Percentiles rank a stretch among this genome's conserved stretches.
Evolutionary conservation across 2,113 vertebrate genomes (phyloP).

Genomic region (Limnothrissa miodon): DNA sequence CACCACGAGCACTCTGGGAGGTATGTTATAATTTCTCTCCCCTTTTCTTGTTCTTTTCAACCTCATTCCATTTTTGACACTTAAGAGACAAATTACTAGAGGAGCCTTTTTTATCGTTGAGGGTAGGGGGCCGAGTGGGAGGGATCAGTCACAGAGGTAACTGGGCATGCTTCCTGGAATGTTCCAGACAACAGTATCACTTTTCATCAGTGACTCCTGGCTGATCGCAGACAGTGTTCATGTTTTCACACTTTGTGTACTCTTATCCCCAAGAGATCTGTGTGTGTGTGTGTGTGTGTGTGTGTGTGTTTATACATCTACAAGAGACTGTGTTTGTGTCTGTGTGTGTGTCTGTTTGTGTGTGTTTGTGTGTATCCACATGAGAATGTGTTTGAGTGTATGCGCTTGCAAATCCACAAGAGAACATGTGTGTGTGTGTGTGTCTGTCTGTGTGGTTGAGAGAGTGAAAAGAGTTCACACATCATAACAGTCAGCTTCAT

Average conservation of each 20-base stretch:
- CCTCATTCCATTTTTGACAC: constrained; percentile 34
- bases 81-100: constrained; percentile 17
- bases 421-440: background rate
- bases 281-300: constrained; percentile 1
- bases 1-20: background rate
- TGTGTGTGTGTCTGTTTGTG: background rate
- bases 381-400: background rate
- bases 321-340: background rate
- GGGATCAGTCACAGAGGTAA: constrained; percentile 48
- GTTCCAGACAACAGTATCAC: constrained; percentile 50
- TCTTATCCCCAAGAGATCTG: background rate
- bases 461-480: background rate
- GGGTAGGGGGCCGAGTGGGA: background rate
- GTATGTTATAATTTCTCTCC: background rate
- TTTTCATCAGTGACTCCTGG: constrained; percentile 39
- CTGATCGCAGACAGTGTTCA: constrained; percentile 24
- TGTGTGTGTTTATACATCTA: background rate
- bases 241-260: constrained; percentile 53
- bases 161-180: constrained; percentile 52
- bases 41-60: constrained; percentile 5
- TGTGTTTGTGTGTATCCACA: background rate
- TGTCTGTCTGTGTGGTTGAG: background rate
- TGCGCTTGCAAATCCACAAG: background rate
- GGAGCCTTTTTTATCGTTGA: constrained; percentile 39
- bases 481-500: background rate